Conservation (phyloP, 2,797 vertebrate species). For the Heterohyrax brucei region DNA sequence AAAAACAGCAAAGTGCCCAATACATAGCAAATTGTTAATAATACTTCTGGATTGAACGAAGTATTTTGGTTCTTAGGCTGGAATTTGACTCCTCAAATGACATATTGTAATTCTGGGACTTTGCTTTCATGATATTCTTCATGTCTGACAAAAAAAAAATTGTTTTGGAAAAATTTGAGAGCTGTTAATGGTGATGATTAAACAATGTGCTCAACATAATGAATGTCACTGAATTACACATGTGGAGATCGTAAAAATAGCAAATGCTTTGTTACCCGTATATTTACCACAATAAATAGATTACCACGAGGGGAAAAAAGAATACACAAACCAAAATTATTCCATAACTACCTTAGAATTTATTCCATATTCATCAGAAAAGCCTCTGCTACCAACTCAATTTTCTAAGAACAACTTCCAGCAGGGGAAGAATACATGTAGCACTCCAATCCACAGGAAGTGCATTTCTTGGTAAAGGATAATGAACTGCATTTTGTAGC, state of each 20-base stretch:
- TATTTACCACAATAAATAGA: background rate
- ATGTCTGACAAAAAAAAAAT: too few species aligned
- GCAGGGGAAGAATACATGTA: background rate
- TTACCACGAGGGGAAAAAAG: background rate
- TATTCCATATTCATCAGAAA: slow-evolving; percentile 27
- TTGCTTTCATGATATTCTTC: background rate
- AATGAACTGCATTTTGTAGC: background rate
- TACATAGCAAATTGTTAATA: background rate
- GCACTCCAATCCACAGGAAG: background rate
- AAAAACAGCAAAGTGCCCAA: background rate
- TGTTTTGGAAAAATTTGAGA: too few species aligned
- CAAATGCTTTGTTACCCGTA: too few species aligned
- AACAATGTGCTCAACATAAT: too few species aligned
- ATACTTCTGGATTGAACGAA: slow-evolving; percentile 1
- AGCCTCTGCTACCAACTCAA: background rate
- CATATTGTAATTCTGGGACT: background rate
- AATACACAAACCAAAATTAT: slow-evolving; percentile 37
- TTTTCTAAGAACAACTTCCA: background rate
- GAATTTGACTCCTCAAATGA: slow-evolving; percentile 39
- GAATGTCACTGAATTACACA: too few species aligned
- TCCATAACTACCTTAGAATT: background rate
- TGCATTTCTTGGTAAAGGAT: background rate
- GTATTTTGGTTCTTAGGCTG: slow-evolving; percentile 8
- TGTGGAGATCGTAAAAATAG: too few species aligned
- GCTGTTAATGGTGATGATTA: too few species aligned